Percentiles rank a stretch among this genome's conserved stretches.
phyloP scores from a whole-genome alignment of 2,797 vertebrate genomes.

The Heteromormyrus szaboi region DNA sequence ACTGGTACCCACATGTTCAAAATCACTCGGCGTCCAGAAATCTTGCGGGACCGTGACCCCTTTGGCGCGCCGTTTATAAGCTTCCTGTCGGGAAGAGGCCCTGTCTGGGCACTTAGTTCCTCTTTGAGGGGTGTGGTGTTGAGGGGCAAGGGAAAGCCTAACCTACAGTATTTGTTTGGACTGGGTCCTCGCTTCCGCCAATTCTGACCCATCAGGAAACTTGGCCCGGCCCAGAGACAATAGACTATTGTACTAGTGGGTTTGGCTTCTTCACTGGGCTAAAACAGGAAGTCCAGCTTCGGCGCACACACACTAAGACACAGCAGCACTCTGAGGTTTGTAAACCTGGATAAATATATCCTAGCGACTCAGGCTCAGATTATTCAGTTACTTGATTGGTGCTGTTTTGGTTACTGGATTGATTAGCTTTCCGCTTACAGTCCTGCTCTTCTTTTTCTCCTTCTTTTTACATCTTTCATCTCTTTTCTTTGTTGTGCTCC shows the following conservation, averaged over 20 bases:
- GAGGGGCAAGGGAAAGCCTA: constrained; percentile 19
- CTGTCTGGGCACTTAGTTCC: constrained; percentile 3
- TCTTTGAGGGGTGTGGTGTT: constrained; percentile 18
- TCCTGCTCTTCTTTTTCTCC: neutral
- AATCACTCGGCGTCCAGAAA: neutral
- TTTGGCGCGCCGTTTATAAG: neutral
- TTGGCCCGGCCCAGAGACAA: constrained; percentile 46
- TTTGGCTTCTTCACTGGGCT: neutral
- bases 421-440: neutral
- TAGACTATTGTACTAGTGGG: constrained; percentile 32
- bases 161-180: constrained; percentile 41
- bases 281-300: constrained; percentile 17
- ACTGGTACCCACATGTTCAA: neutral
- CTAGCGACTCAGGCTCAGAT: neutral
- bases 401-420: neutral
- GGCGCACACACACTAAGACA: neutral
- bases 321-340: neutral
- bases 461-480: neutral
- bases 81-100: constrained; percentile 17
- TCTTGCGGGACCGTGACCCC: neutral
- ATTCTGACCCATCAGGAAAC: constrained; percentile 48
- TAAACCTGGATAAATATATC: constrained; percentile 3
- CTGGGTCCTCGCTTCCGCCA: constrained; percentile 39
- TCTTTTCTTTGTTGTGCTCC: neutral
- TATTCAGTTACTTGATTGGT: neutral